Base-by-base conservation (phyloP, 2,113 vertebrate species). In the Ictalurus furcatus region DNA sequence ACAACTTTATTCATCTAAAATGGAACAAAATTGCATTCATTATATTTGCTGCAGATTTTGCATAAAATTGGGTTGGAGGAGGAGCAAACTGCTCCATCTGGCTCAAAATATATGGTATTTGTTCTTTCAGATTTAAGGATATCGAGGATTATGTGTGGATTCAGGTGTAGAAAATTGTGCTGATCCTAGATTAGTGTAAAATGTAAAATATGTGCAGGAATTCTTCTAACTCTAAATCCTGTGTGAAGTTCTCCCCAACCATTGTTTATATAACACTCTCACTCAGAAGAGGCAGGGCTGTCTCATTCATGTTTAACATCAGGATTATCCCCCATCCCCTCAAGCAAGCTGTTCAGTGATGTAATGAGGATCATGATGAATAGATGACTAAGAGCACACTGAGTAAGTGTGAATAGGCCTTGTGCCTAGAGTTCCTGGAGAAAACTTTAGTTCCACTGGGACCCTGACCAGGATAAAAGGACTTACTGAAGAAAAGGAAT, bases 241-340 rank as follows among this genome's bases (percentile, higher is more conserved):
- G 28, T 17, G 13, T 54, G 58, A 48, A 63, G 1, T 34, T 79
- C 37, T 61, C 30, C 86, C 8, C 17, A 16, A 52, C 19, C 61
- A 28, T 19, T 76, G 40, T 56, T 89, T 86, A 85, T 37, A 63
- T 81, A 85, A 65, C 44, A 71, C 40, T 30, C 21, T 65, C 59
- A 54, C 16, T 40, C 37, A 4, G 56, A 71, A 76, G 83, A 86
- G 54, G 48, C 30, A 65, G 44, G 19, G 2, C 59, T 67, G 40
- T 23, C 59, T 87, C 17, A 12, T 52, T 79, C 76, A 82, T 67
- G 28, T 69, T 80, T 87, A n/a, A 80, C 30, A 48, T 69, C 73
- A n/a, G 13, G 34, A 19, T 83, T 82, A 56, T 73, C 63, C 78
- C 74, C 19, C 44, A 54, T 69, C 67, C 19, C 76, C 28, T 74